A percentile compares a stretch with the other conserved stretches of the same genome.
Evolutionary conservation across 2,113 vertebrate species (phyloP).

Genomic region (Leptodactylus fuscus): DNA sequence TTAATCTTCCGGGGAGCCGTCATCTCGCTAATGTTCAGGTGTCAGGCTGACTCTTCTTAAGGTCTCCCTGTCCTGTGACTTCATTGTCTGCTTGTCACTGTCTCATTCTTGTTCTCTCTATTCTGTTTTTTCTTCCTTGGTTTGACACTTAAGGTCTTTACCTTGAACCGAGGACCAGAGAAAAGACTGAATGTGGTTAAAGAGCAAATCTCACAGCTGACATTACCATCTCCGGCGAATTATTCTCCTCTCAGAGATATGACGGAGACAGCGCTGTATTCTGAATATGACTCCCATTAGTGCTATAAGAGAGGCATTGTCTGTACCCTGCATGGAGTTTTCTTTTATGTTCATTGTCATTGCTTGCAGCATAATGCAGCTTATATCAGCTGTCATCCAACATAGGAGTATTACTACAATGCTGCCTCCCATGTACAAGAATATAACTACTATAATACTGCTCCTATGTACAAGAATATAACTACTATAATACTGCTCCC

Average conservation of each 20-base stretch:
- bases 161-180: not conserved
- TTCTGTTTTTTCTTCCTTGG: not conserved
- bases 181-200: not conserved
- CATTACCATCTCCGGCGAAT: not conserved
- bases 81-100: not conserved
- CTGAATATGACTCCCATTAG: not conserved
- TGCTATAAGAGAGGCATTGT: not conserved
- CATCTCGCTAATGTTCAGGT: not conserved
- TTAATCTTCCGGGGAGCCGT: not conserved
- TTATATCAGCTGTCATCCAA: not conserved
- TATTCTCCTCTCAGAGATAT: not conserved
- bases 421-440: too few species aligned
- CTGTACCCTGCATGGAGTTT: not conserved
- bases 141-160: not conserved
- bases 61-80: not conserved
- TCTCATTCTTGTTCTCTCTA: not conserved
- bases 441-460: not conserved
- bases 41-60: not conserved
- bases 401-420: not conserved
- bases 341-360: not conserved
- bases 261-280: not conserved
- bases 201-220: not conserved
- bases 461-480: not conserved
- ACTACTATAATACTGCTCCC: not conserved
- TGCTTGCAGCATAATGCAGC: too few species aligned